phyloP scores from a whole-genome alignment of 2,888 invertebrate genomes.

The Tenthredo scrophulariae region DNA sequence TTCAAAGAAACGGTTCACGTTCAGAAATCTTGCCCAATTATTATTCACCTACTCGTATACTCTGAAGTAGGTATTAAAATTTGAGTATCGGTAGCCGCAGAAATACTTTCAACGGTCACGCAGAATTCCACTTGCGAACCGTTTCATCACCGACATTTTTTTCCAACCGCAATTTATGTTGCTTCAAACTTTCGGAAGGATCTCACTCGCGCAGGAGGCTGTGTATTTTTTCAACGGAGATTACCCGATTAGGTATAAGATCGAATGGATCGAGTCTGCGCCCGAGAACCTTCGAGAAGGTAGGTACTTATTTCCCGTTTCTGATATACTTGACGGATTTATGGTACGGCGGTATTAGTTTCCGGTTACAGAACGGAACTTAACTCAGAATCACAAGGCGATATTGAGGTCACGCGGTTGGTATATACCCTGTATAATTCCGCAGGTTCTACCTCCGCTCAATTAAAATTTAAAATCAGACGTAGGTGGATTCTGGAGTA shows the following conservation, averaged over 20 bases:
- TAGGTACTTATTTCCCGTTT: slow-evolving; percentile 6
- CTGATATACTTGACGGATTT: slow-evolving; percentile 20
- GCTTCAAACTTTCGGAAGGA: background rate
- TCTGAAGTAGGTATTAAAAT: background rate
- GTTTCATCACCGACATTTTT: background rate
- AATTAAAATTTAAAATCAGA: slow-evolving; percentile 18
- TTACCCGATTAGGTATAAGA: background rate
- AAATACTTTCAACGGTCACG: background rate
- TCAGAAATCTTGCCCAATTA: background rate
- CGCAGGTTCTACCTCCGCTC: background rate
- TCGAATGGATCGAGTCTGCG: background rate
- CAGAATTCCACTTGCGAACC: background rate
- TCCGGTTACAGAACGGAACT: slow-evolving; percentile 43
- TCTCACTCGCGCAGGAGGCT: background rate
- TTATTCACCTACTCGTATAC: background rate
- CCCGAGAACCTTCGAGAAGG: background rate
- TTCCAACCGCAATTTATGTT: background rate
- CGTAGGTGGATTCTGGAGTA: background rate
- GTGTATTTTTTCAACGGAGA: background rate
- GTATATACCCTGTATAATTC: slow-evolving; percentile 33
- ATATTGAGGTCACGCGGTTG: slow-evolving; percentile 30
- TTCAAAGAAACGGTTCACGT: background rate
- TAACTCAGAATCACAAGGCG: background rate
- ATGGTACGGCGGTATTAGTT: slow-evolving; percentile 36
- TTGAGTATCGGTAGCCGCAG: background rate